Conservation (phyloP, 2,113 vertebrate species). For the Poicephalus meyeri region DNA sequence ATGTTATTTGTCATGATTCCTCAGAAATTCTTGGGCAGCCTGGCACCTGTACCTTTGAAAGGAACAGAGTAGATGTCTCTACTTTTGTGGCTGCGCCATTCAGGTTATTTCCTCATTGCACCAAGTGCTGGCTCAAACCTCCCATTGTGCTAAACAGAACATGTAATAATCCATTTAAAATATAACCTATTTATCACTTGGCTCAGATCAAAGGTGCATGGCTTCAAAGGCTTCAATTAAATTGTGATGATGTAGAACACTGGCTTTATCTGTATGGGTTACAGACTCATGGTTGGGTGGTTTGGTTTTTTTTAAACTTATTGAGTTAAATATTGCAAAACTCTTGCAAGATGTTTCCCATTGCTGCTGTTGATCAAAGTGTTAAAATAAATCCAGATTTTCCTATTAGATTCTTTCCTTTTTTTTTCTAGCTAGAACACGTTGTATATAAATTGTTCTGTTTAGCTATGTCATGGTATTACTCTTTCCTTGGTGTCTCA, state of each 20-base stretch:
- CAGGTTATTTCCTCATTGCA: constrained; percentile 42
- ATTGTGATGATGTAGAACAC: neutral
- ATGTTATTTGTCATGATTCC: neutral
- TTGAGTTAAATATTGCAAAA: neutral
- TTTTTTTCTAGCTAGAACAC: neutral
- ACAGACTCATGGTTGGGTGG: neutral
- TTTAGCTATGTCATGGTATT: neutral
- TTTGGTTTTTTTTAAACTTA: neutral
- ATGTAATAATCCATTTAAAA: constrained; percentile 22
- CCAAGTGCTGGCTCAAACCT: neutral
- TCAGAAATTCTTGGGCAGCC: neutral
- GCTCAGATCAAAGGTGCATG: constrained; percentile 28
- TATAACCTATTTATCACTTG: constrained; percentile 22
- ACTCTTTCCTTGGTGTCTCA: neutral
- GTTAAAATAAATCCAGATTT: neutral
- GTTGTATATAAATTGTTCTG: neutral
- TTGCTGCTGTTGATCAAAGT: neutral
- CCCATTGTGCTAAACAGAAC: neutral
- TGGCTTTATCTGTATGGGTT: neutral
- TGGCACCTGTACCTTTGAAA: neutral
- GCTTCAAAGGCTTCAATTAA: constrained; percentile 57
- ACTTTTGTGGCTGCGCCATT: neutral
- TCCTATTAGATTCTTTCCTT: neutral
- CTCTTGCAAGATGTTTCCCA: neutral
- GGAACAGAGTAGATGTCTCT: neutral